Evolutionary conservation across 1,140 invertebrate species (phyloP).

Genomic region (Daktulosphaira vitifoliae): DNA sequence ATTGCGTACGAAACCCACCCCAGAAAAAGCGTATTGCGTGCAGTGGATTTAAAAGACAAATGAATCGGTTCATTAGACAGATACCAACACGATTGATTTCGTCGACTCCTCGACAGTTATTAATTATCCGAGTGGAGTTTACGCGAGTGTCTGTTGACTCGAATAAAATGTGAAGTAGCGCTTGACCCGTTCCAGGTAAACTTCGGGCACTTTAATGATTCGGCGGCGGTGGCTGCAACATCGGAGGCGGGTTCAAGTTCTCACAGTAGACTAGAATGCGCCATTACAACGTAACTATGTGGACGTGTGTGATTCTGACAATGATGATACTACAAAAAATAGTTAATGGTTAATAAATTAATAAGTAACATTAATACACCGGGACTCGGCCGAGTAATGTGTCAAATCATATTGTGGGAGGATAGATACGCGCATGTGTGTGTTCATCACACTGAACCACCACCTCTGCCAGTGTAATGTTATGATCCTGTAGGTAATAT

Average conservation of each 20-base stretch:
- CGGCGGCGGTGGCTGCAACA: background rate
- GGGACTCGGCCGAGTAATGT: slow-evolving; percentile 3
- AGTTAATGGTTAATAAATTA: slow-evolving; percentile 34
- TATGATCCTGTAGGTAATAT: no score
- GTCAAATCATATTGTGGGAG: slow-evolving; percentile 31
- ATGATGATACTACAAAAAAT: slow-evolving; percentile 32
- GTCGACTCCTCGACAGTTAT: no score
- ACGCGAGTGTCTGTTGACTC: no score
- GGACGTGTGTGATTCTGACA: slow-evolving; percentile 16
- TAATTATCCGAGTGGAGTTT: no score
- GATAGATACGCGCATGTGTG: background rate
- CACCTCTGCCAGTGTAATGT: background rate
- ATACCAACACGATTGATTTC: no score
- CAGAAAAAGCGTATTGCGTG: no score
- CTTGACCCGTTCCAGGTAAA: no score
- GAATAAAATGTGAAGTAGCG: no score
- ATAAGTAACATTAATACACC: slow-evolving; percentile 22
- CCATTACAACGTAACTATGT: background rate
- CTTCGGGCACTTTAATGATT: no score
- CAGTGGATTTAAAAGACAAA: no score
- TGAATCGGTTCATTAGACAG: no score
- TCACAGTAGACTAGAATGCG: slow-evolving; percentile 22
- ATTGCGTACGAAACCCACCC: no score
- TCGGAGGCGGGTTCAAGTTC: background rate
- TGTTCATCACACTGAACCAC: background rate